phyloP scores from a whole-genome alignment of 2,797 vertebrate genomes.

The Synaphobranchus kaupii region DNA sequence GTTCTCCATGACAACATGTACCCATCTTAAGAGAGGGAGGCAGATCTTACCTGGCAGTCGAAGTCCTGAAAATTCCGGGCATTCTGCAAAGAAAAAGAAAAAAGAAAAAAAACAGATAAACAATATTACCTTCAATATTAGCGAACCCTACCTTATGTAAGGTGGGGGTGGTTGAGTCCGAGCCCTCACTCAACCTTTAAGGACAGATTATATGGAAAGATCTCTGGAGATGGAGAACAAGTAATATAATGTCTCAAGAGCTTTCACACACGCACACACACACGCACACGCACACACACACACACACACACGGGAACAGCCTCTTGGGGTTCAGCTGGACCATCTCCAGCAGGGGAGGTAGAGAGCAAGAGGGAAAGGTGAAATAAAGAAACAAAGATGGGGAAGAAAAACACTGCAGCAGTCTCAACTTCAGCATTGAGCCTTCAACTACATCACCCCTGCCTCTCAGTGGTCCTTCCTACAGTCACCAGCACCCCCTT shows the following conservation, averaged over 20 bases:
- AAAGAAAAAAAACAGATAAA: neutral
- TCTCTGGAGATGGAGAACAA: neutral
- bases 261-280: neutral
- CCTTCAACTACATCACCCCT: neutral
- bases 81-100: conserved; percentile 76
- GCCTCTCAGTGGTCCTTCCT: neutral
- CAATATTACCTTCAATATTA: neutral
- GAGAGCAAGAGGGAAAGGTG: conserved; percentile 46
- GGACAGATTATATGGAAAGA: conserved; percentile 6
- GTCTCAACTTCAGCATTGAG: neutral
- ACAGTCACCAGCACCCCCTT: neutral
- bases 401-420: neutral
- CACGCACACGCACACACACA: neutral
- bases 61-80: conserved; percentile 92
- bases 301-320: neutral
- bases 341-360: neutral
- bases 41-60: conserved; percentile 85
- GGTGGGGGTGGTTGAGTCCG: too few relatives aligned
- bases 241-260: neutral
- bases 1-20: neutral
- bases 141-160: neutral
- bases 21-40: neutral
- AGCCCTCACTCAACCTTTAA: neutral
- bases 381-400: neutral
- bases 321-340: neutral